Base-by-base conservation (phyloP, 2,888 invertebrate genomes). In the Tribolium freemani region DNA sequence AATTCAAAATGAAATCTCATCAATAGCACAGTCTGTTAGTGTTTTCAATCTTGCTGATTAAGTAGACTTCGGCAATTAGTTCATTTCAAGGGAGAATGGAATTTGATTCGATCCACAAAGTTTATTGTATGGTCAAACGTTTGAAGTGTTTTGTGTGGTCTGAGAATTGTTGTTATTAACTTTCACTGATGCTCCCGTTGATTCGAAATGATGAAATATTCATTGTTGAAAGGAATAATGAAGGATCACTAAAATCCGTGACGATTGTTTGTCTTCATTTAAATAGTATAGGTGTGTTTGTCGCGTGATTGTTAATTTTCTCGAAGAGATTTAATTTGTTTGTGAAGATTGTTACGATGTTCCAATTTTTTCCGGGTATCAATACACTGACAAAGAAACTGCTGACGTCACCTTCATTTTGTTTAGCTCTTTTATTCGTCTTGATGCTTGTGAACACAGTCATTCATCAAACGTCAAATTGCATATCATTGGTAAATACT, bases 1-100 rank as follows among this genome's bases (percentile, higher is more conserved):
- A 48, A 60, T 46, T 60, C 16, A 57, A 57, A 54, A 44, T 44
- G 13, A 57, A 57, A 57, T 44, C 4, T 5, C 57, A 44, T 44
- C 38, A 44, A 57, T 13, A 16, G 38, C 5, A 1, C 44, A 44
- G 44, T 44, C 44, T 38, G 44, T 16, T 54, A 21, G 21, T 38
- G 9, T 38, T 26, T 26, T 26, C 26, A 26, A 26, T 26, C 26
- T 26, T 26, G 26, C 26, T 26, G 3, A 26, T 26, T 26, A 26
- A 26, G 26, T 26, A 26, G 4, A 26, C 26, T 26, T 26, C 4
- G 26, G 26, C 2, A 26, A 26, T 26, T 26, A 26, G 26, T 26
- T 26, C 5, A 26, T 26, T 3, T 26, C 26, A 26, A 26, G 26
- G 26, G 6, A 38, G 38, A 38, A 38, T 2, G n/a, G 38, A n/a